Evolutionary conservation across 2,797 vertebrate genomes (phyloP).

Genomic region (Anisognathus igniventris): DNA sequence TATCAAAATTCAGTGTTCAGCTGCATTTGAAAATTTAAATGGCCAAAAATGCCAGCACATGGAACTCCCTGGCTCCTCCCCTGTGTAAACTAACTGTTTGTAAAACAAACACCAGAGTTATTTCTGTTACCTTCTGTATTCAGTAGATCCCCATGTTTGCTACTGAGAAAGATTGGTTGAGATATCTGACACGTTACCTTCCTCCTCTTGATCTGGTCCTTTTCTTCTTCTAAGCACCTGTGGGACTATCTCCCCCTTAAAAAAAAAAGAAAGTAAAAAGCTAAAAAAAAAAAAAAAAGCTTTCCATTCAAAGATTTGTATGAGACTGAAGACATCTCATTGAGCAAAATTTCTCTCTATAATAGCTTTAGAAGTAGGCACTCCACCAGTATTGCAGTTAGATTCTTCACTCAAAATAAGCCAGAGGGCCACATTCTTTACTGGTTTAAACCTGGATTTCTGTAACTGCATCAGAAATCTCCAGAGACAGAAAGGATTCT

Average conservation of each 20-base stretch:
- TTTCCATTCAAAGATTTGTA: neutral
- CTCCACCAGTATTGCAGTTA: neutral
- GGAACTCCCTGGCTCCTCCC: neutral
- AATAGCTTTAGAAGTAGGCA: neutral
- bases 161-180: neutral
- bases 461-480: neutral
- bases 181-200: neutral
- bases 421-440: neutral
- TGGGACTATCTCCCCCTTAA: neutral
- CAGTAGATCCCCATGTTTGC: accelerated
- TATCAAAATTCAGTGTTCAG: neutral
- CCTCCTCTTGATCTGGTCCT: neutral
- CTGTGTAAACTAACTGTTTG: neutral
- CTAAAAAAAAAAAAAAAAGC: neutral
- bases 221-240: neutral
- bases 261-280: neutral
- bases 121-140: neutral
- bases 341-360: neutral
- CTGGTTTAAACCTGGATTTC: neutral
- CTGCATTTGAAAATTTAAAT: neutral
- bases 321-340: neutral
- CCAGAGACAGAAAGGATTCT: neutral
- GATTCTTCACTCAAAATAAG: neutral
- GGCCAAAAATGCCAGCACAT: neutral
- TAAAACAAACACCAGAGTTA: neutral